Evolutionary conservation across 2,113 vertebrate genomes (phyloP), one percentile per base, ranked within the genome.

Genomic region (Dicentrarchus labrax): DNA sequence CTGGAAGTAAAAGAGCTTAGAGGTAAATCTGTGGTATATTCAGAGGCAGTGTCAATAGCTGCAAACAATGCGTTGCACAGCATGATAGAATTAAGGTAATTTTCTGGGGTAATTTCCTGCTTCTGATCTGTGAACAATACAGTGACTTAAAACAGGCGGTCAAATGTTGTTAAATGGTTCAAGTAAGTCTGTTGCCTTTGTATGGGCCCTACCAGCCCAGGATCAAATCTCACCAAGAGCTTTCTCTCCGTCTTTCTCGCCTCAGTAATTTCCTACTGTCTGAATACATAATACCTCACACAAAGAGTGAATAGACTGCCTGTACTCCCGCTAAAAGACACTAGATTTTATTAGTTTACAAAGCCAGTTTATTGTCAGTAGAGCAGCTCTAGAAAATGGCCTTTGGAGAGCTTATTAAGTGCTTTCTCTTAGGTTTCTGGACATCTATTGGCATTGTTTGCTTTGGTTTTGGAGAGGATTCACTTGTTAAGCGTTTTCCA

Each of bases 281-380:
- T 77, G 79, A 86, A 72, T 65, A 73, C 56, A 77, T 19, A 72
- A 54, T 45, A 68, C 41, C 45, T 53, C 50, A 86, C 73, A 88
- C 86, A 90, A 80, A 86, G 82, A 50, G 51, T 84, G 75, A 90
- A 84, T 87, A 17, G 79, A 72, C 60, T 56, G 54, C 24, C 56
- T 73, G 56, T 57, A 45, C 65, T 76, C 12, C 38, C 12, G 22
- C 54, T 68, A 22, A 83, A 82, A 89, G 72, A 81, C 82, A 59
- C 78, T 41, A 17, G 13, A 15, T 66, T 90, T 85, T 85, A 86
- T 72, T 62, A 73, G 78, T 81, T 84, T 76, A 85, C 78, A 82
- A 77, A 85, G 67, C n/a, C 59, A 48, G 43, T 76, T 83, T 72
- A 61, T 82, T 88, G 76, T 78, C 75, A 78, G 62, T 16, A 56